Percentiles rank a stretch among this genome's conserved stretches.
Conservation (phyloP, 2,797 vertebrate species). For the Coregonus sp. region DNA sequence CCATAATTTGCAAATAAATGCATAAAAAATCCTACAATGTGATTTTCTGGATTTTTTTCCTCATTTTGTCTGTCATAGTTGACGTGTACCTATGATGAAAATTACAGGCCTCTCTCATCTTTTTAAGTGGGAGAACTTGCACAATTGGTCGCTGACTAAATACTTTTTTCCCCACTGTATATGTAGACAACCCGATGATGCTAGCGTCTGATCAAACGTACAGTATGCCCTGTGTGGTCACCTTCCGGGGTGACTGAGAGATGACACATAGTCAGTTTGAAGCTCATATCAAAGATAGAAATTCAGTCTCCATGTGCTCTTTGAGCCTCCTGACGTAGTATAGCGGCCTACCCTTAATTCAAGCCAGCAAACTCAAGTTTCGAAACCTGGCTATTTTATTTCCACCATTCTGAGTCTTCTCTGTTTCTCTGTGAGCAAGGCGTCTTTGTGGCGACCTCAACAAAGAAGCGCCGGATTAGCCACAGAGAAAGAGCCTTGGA, state of each 20-base stretch:
- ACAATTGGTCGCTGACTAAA: too few relatives aligned
- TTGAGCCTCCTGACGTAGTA: not conserved
- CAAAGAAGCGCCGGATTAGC: constrained; percentile 32
- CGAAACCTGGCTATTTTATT: constrained; percentile 26
- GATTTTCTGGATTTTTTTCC: too few relatives aligned
- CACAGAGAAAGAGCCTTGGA: constrained; percentile 42
- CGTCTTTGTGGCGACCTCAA: constrained; percentile 50
- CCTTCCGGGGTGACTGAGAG: not conserved
- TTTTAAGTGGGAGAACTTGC: too few relatives aligned
- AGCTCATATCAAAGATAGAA: constrained; percentile 18
- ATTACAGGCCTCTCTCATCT: too few relatives aligned
- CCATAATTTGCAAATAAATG: too few relatives aligned
- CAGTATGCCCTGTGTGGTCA: not conserved
- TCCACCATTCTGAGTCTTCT: constrained; percentile 16
- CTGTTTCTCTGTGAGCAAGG: not conserved
- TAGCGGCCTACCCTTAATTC: not conserved
- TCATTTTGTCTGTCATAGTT: too few relatives aligned
- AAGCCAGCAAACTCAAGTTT: constrained; percentile 20
- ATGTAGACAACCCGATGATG: constrained; percentile 7
- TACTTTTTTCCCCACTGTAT: too few relatives aligned
- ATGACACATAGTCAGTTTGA: not conserved
- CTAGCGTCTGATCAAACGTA: not conserved
- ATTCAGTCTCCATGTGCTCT: not conserved
- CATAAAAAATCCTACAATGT: too few relatives aligned
- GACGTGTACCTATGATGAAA: too few relatives aligned